A percentile compares a stretch with the other conserved stretches of the same genome.
Conservation (phyloP, 2,113 vertebrate genomes). For the Syngnathus typhle region DNA sequence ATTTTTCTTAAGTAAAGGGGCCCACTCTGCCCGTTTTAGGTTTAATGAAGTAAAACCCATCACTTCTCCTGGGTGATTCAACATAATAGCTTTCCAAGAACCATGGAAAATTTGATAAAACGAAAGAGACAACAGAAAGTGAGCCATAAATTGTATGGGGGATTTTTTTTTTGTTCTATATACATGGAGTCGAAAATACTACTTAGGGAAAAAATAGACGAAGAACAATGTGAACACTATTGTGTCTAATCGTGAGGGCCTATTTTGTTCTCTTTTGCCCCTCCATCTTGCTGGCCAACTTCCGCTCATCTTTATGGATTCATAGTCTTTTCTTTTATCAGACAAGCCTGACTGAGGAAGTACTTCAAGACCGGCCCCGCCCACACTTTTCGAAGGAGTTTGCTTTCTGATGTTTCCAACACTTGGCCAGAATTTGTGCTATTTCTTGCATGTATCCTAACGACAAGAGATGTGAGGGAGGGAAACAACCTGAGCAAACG, state of each 20-base stretch:
- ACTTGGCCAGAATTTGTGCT: conserved; percentile 32
- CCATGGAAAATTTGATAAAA: conserved; percentile 22
- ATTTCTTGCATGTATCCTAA: conserved; percentile 22
- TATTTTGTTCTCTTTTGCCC: conserved; percentile 4
- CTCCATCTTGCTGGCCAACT: conserved; percentile 15
- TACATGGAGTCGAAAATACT: neutral
- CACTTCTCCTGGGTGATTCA: conserved; percentile 46
- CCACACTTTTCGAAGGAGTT: conserved; percentile 39
- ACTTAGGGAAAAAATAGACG: neutral
- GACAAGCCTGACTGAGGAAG: conserved; percentile 21
- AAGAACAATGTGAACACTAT: conserved; percentile 19
- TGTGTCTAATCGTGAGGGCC: conserved; percentile 33
- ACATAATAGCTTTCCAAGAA: conserved; percentile 32
- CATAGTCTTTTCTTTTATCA: conserved; percentile 40
- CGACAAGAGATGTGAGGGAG: conserved; percentile 22
- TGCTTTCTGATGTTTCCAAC: conserved; percentile 27
- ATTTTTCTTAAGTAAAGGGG: conserved; percentile 30
- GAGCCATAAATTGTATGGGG: conserved; percentile 6
- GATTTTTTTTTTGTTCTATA: neutral
- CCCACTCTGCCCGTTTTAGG: conserved; percentile 40
- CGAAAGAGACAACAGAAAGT: neutral
- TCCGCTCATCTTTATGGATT: conserved; percentile 23
- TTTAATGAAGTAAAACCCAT: conserved; percentile 59
- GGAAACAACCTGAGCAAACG: conserved; percentile 8
- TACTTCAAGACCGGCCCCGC: conserved; percentile 45